phyloP scores from a whole-genome alignment of 2,113 vertebrate genomes.

The Tyto alba region DNA sequence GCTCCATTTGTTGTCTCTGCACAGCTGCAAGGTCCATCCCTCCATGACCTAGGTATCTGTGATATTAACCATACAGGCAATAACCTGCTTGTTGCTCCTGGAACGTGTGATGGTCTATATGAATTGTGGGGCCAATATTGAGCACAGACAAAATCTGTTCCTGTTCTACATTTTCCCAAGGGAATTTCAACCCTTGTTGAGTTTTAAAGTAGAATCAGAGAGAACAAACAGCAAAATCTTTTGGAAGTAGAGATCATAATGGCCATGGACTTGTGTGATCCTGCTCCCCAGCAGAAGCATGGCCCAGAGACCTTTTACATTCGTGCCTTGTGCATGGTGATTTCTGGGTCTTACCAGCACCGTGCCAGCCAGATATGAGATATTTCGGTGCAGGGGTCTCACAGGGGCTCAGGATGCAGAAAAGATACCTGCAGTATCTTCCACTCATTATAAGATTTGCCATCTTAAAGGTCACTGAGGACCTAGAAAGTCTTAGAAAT shows the following conservation, averaged over 20 bases:
- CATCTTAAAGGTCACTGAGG: neutral
- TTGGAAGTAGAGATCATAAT: neutral
- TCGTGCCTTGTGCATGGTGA: rapidly evolving
- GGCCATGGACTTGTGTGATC: neutral
- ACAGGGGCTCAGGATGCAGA: neutral
- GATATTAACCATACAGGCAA: neutral
- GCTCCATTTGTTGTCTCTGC: neutral
- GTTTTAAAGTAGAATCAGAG: neutral
- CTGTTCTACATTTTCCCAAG: neutral
- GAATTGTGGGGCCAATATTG: neutral
- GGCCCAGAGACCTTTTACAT: neutral
- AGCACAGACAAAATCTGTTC: neutral
- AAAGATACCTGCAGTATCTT: neutral
- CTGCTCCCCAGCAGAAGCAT: neutral
- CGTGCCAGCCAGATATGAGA: neutral
- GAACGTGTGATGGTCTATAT: rapidly evolving
- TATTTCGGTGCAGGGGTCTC: neutral
- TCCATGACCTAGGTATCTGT: neutral
- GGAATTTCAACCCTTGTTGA: neutral
- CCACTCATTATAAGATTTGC: neutral
- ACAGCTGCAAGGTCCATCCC: neutral
- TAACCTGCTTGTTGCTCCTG: neutral
- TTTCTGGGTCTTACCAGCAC: neutral
- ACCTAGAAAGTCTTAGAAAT: neutral
- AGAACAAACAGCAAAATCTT: neutral